phyloP scores from a whole-genome alignment of 2,888 invertebrate species.

The Steinernema hermaphroditum region DNA sequence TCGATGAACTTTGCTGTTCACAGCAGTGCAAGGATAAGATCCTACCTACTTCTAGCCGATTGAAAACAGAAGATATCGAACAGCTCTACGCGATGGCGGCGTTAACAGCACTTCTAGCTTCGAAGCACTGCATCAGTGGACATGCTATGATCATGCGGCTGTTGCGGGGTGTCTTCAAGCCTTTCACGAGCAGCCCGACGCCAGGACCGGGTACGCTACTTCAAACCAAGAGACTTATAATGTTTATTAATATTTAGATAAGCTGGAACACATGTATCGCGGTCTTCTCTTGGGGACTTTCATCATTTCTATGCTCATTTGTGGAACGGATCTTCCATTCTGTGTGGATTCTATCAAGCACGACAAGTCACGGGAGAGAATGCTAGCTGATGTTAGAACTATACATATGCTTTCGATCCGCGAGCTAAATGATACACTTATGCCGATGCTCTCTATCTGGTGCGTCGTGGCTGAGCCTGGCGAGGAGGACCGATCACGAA shows the following conservation, averaged over 20 bases:
- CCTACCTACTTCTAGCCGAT: constrained; percentile 7
- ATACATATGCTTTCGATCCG: constrained; percentile 46
- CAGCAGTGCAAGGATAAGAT: constrained; percentile 36
- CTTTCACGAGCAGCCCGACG: background rate
- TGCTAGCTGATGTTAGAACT: constrained; percentile 37
- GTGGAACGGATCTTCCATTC: constrained; percentile 15
- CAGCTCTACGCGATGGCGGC: constrained; percentile 54
- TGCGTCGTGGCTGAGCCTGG: constrained; percentile 50
- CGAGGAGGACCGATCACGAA: background rate
- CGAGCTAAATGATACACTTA: constrained; percentile 54
- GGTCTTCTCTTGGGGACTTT: constrained; percentile 12
- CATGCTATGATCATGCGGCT: constrained; percentile 50
- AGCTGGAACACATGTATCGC: constrained; percentile 25
- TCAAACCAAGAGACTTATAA: too few species aligned
- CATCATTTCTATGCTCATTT: constrained; percentile 25
- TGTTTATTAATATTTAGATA: too few species aligned
- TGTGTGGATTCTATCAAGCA: constrained; percentile 29
- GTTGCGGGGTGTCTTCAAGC: constrained; percentile 43
- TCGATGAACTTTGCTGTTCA: constrained; percentile 81
- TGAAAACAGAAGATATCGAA: constrained; percentile 21
- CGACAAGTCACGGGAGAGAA: constrained; percentile 39
- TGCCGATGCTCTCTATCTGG: constrained; percentile 53
- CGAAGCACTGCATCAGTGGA: constrained; percentile 55
- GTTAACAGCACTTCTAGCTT: constrained; percentile 54
- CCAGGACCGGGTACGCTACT: background rate